Evolutionary conservation across 37 sponge, comb jelly and placozoan species (phyloP).

Genomic region (Beroe ovata): DNA sequence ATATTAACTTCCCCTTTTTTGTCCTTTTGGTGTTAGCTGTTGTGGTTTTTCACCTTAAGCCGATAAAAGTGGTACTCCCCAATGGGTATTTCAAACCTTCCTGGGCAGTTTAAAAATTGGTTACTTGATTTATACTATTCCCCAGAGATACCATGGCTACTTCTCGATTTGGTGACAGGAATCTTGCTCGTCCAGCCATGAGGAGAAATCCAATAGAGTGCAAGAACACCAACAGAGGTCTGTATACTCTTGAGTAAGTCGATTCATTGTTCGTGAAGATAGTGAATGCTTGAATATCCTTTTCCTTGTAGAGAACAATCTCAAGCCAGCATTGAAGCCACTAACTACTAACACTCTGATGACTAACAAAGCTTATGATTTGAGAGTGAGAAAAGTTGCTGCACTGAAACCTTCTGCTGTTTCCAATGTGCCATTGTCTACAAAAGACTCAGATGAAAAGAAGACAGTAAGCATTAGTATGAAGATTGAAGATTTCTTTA

Average conservation of each 20-base stretch:
- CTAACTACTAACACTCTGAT: background rate
- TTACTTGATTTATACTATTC: no score
- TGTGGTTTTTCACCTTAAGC: no score
- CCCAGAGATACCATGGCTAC: conserved; percentile 54
- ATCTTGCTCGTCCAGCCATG: conserved; percentile 31
- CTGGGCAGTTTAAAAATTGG: no score
- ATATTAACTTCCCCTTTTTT: no score
- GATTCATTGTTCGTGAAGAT: no score
- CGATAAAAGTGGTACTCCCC: no score
- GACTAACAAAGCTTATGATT: conserved; percentile 46
- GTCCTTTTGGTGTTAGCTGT: no score
- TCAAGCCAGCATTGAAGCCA: conserved; percentile 24
- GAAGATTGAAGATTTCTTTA: no score
- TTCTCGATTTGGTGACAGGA: conserved; percentile 26
- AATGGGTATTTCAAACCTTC: no score
- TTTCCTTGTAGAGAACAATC: background rate
- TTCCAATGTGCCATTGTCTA: conserved; percentile 1
- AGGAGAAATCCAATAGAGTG: conserved; percentile 37
- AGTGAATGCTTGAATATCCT: no score
- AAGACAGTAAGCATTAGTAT: no score
- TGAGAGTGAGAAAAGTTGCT: conserved; percentile 39
- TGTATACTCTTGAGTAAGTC: no score
- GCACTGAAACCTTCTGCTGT: conserved; percentile 21
- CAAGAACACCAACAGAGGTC: conserved; percentile 43
- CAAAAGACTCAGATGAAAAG: background rate